Conservation (phyloP, 2,797 vertebrate genomes). For the Amazonetta brasiliensis region DNA sequence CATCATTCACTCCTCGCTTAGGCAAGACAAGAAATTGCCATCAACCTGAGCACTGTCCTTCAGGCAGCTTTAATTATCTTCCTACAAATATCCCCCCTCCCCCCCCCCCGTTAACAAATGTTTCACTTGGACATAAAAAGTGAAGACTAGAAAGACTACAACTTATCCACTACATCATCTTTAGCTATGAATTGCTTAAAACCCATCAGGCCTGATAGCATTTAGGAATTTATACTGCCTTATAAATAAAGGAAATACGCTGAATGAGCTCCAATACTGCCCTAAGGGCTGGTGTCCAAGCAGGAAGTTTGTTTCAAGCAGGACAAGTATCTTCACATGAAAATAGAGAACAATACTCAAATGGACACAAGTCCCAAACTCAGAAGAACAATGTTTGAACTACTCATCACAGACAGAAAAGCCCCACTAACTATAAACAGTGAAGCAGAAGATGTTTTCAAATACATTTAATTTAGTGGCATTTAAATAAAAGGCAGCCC, state of each 20-base stretch:
- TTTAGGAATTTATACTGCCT: not conserved
- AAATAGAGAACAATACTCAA: not conserved
- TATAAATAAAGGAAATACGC: not conserved
- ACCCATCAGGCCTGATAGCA: not conserved
- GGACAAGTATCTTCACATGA: not conserved
- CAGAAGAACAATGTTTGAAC: not conserved
- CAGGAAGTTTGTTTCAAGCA: not conserved
- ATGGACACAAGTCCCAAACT: not conserved
- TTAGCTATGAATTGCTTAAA: not conserved
- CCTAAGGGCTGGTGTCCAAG: not conserved
- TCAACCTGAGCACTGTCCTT: not conserved
- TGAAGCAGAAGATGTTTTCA: not conserved
- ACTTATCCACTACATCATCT: not conserved
- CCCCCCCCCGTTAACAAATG: not conserved
- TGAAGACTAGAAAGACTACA: not conserved
- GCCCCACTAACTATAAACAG: not conserved
- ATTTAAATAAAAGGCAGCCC: not conserved
- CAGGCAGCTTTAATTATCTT: not conserved
- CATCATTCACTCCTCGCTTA: not conserved
- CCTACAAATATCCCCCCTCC: not conserved
- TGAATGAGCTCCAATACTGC: not conserved
- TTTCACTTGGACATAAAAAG: not conserved
- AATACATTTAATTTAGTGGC: not conserved
- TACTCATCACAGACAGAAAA: not conserved
- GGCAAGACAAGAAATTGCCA: not conserved